These are phyloP conservation scores for Siderastrea radians DNA, from an alignment of 92 coral and sea anemone genomes.

Conservation along the genomic window DNA sequence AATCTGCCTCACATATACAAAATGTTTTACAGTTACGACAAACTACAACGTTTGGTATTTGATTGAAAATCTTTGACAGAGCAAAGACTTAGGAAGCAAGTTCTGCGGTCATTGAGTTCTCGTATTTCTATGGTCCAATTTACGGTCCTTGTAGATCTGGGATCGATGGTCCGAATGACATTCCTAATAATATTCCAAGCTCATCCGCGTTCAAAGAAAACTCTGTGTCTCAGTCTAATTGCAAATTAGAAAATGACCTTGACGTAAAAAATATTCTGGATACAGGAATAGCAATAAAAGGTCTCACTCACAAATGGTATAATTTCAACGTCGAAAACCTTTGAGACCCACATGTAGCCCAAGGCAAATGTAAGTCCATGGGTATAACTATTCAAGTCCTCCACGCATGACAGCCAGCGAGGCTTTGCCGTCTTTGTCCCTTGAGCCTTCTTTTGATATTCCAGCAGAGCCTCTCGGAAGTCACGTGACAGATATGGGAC, in stretches of 20 bases:
- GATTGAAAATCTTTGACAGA: too few species aligned
- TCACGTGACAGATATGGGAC: slow-evolving; percentile 60
- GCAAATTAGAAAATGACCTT: too few species aligned
- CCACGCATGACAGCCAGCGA: slow-evolving; percentile 66
- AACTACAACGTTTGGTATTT: too few species aligned
- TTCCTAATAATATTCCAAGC: too few species aligned
- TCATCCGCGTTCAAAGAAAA: too few species aligned
- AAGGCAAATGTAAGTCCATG: slow-evolving; percentile 63
- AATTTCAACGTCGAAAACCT: slow-evolving; percentile 58
- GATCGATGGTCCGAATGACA: too few species aligned
- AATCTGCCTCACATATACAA: slow-evolving; percentile 31
- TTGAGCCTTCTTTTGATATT: slow-evolving; percentile 22
- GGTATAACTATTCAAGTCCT: slow-evolving; percentile 38
- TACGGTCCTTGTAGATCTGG: too few species aligned
- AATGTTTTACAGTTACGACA: background rate
- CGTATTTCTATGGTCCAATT: too few species aligned
- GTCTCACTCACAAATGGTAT: slow-evolving; percentile 65
- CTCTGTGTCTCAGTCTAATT: too few species aligned
- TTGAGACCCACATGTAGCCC: slow-evolving; percentile 67
- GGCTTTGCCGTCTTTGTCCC: slow-evolving; percentile 49
- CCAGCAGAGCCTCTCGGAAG: slow-evolving; percentile 53
- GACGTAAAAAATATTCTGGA: too few species aligned
- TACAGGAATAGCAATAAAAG: background rate
- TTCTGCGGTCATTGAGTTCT: too few species aligned
- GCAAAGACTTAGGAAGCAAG: too few species aligned